Conservation (phyloP, 2,113 vertebrate species). For the Dendrocopos noguchii region DNA sequence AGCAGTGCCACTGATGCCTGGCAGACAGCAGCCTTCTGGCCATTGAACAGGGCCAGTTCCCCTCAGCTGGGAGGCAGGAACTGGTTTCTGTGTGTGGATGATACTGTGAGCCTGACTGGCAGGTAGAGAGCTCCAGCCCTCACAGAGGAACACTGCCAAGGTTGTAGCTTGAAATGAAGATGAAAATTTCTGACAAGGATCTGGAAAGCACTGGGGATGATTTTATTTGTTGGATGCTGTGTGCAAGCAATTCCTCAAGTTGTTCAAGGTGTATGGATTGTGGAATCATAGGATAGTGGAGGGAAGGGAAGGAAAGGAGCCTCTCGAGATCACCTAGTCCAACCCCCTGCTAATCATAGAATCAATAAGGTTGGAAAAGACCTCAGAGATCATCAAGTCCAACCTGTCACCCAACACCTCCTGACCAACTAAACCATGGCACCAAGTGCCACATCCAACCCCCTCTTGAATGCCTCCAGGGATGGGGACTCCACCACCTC, state of each 20-base stretch:
- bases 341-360: too few relatives aligned
- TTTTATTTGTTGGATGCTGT: neutral
- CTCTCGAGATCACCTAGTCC: too few relatives aligned
- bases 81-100: neutral
- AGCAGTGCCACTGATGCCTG: accelerated
- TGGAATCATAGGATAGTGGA: too few relatives aligned
- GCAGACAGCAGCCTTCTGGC: neutral
- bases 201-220: neutral
- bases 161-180: neutral
- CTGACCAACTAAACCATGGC: too few relatives aligned
- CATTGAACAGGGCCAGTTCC: neutral
- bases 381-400: too few relatives aligned
- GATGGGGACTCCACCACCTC: too few relatives aligned
- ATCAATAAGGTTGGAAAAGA: too few relatives aligned
- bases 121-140: neutral
- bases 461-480: too few relatives aligned
- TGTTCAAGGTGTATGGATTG: neutral
- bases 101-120: neutral
- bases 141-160: accelerated
- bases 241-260: neutral
- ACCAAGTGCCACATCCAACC: too few relatives aligned
- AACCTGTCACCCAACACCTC: too few relatives aligned
- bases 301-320: too few relatives aligned
- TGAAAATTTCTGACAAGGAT: neutral
- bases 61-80: neutral